phyloP scores from a whole-genome alignment of 1,140 invertebrate genomes.

The Drosophila pallidifrons region DNA sequence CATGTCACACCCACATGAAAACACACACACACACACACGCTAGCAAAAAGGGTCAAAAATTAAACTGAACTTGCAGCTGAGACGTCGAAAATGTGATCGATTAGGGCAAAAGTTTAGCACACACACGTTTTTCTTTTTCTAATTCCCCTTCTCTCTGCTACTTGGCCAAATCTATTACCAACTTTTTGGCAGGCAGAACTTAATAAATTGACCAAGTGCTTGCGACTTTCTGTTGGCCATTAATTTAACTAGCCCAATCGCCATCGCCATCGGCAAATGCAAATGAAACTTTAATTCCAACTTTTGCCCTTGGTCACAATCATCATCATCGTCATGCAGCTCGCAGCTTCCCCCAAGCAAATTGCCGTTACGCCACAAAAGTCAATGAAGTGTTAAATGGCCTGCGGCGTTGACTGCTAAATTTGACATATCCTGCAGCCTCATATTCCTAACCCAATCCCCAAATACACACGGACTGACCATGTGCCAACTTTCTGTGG shows the following conservation, averaged over 20 bases:
- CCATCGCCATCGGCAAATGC: slow-evolving; percentile 20
- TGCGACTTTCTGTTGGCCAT: slow-evolving; percentile 21
- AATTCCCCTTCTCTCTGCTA: too few species aligned
- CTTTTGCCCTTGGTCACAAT: not conserved
- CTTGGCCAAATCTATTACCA: slow-evolving; percentile 43
- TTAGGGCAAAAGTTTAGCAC: slow-evolving; percentile 20
- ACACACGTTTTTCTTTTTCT: not conserved
- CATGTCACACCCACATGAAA: not conserved
- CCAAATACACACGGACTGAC: slow-evolving; percentile 8
- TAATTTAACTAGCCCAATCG: slow-evolving; percentile 28
- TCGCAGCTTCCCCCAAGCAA: not conserved
- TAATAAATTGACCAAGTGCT: slow-evolving; percentile 30
- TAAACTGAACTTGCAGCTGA: slow-evolving; percentile 47
- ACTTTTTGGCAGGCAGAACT: slow-evolving; percentile 17
- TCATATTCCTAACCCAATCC: slow-evolving; percentile 6
- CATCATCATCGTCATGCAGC: not conserved
- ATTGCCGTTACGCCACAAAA: slow-evolving; percentile 53
- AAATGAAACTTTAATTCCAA: slow-evolving; percentile 40
- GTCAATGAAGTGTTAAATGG: slow-evolving; percentile 80
- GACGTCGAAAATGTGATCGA: slow-evolving; percentile 38
- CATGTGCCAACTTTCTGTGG: slow-evolving; percentile 47
- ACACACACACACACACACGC: slow-evolving; percentile 15
- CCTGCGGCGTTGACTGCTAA: slow-evolving; percentile 59
- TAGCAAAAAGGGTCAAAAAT: slow-evolving; percentile 67
- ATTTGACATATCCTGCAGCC: slow-evolving; percentile 18